phyloP scores from a whole-genome alignment of 2,113 vertebrate species.

The Halcyon senegalensis region DNA sequence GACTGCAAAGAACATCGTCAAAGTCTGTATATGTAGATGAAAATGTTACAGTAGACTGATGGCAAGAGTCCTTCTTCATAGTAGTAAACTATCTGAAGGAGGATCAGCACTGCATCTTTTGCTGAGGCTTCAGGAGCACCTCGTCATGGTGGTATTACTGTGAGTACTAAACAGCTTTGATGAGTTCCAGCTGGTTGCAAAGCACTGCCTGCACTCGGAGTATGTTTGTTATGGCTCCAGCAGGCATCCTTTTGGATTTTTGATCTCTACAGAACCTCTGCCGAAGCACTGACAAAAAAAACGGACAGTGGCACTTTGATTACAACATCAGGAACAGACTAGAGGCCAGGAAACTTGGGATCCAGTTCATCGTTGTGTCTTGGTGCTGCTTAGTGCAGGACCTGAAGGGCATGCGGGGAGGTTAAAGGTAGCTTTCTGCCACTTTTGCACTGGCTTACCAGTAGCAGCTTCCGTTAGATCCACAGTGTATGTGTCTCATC shows the following conservation, averaged over 20 bases:
- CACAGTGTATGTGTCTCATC: not conserved
- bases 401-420: not conserved
- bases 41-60: not conserved
- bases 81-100: slow-evolving; percentile 21
- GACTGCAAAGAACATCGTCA: not conserved
- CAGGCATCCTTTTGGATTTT: slow-evolving; percentile 14
- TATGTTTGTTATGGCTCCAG: slow-evolving; percentile 13
- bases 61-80: not conserved
- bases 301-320: not conserved
- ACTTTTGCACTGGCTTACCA: not conserved
- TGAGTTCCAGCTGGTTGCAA: slow-evolving; percentile 26
- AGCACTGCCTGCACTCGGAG: not conserved
- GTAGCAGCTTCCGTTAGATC: not conserved
- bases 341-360: not conserved
- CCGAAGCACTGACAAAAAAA: slow-evolving; percentile 1
- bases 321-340: not conserved
- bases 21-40: not conserved
- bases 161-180: slow-evolving; percentile 31
- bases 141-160: not conserved
- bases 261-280: slow-evolving; percentile 7
- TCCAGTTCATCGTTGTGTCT: not conserved
- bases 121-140: slow-evolving; percentile 9
- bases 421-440: not conserved
- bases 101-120: not conserved
- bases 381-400: not conserved